phyloP scores from a whole-genome alignment of 1,140 invertebrate species.

The Sminthurides bifidus region DNA sequence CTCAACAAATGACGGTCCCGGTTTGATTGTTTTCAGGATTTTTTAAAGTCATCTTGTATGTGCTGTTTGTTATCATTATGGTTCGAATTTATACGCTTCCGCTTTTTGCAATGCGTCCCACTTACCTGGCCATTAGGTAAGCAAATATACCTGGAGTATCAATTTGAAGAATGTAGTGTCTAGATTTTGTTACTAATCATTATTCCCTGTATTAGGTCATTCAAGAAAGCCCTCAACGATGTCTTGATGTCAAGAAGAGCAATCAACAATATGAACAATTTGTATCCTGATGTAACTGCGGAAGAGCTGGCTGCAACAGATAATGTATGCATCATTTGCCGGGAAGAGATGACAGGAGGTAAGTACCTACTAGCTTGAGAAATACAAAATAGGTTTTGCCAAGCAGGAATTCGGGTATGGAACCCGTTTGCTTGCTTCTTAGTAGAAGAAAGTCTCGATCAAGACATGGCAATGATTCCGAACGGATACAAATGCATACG shows the following conservation, averaged over 20 bases:
- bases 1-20: not conserved
- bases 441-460: no score
- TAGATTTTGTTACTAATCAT: not conserved
- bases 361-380: no score
- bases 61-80: constrained; percentile 92
- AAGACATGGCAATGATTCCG: no score
- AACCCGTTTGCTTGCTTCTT: no score
- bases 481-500: no score
- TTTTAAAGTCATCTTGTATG: constrained; percentile 77
- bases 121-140: constrained; percentile 92
- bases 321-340: constrained; percentile 98
- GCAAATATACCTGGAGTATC: not conserved
- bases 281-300: constrained; percentile 90
- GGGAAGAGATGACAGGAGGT: constrained; percentile 75
- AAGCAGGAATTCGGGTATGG: no score
- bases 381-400: no score
- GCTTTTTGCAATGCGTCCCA: constrained; percentile 93
- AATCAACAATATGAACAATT: constrained; percentile 94
- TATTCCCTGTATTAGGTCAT: constrained; percentile 51
- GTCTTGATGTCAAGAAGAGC: constrained; percentile 92
- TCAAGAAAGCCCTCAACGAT: constrained; percentile 96
- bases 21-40: constrained; percentile 42
- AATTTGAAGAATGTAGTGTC: not conserved
- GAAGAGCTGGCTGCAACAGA: constrained; percentile 89
- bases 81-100: constrained; percentile 94